Conservation (phyloP, 2,113 vertebrate species). For the Vanacampus margaritifer region DNA sequence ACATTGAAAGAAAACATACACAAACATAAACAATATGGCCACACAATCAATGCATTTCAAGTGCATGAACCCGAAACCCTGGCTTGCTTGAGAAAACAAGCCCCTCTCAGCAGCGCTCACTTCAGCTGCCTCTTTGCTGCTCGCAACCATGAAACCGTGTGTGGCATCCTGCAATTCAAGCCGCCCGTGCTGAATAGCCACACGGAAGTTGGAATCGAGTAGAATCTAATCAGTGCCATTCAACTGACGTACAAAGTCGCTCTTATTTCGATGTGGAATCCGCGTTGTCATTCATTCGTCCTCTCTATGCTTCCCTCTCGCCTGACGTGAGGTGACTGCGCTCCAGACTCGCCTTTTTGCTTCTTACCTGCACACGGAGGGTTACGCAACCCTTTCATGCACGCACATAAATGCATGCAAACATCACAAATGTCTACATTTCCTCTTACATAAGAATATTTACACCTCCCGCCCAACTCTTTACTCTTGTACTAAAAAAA, state of each 20-base stretch:
- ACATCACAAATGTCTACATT: conserved; percentile 19
- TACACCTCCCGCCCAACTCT: conserved; percentile 13
- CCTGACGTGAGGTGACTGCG: conserved; percentile 46
- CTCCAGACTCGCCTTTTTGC: conserved; percentile 35
- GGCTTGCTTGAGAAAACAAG: conserved; percentile 49
- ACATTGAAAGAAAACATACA: conserved; percentile 9
- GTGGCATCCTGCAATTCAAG: conserved; percentile 65
- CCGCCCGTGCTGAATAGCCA: conserved; percentile 54
- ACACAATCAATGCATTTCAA: conserved; percentile 41
- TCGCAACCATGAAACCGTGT: conserved; percentile 58
- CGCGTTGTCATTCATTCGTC: conserved; percentile 18
- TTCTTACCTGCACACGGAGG: conserved; percentile 41
- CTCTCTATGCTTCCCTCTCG: conserved; percentile 23
- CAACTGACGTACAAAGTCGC: conserved; percentile 50
- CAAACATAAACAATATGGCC: conserved; percentile 37
- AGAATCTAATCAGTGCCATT: conserved; percentile 56
- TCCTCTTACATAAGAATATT: conserved; percentile 48
- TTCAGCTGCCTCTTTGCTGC: conserved; percentile 48
- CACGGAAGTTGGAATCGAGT: conserved; percentile 51
- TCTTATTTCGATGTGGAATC: conserved; percentile 46
- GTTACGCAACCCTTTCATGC: conserved; percentile 37
- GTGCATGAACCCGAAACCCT: conserved; percentile 48
- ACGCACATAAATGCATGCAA: background rate
- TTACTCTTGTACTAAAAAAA: conserved; percentile 28
- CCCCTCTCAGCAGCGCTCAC: conserved; percentile 29